Conservation (phyloP, 2,113 vertebrate genomes). For the Spheniscus mendiculus region DNA sequence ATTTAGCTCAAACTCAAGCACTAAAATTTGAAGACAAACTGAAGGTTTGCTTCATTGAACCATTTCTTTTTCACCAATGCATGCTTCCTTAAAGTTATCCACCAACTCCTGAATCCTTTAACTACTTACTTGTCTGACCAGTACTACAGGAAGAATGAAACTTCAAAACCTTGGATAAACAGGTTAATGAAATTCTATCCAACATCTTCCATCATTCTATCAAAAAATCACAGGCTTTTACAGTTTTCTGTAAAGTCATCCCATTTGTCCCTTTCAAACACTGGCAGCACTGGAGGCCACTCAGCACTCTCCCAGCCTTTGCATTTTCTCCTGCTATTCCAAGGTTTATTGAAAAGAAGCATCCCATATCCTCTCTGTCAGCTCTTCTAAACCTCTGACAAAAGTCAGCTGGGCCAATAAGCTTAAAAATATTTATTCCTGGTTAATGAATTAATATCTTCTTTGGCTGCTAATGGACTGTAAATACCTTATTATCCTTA, state of each 20-base stretch:
- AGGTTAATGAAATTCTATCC: background rate
- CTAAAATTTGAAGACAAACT: background rate
- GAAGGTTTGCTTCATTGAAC: background rate
- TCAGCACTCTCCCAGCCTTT: background rate
- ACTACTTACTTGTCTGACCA: background rate
- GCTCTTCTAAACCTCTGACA: background rate
- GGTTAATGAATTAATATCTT: background rate
- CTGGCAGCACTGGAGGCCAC: background rate
- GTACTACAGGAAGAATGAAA: background rate
- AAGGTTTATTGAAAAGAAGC: background rate
- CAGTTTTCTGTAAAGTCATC: background rate
- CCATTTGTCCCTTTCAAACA: background rate
- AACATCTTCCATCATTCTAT: background rate
- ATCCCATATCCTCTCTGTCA: background rate
- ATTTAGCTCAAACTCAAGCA: background rate
- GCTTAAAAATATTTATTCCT: background rate
- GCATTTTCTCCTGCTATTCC: background rate
- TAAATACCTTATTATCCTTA: background rate
- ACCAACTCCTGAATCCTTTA: background rate
- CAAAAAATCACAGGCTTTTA: background rate
- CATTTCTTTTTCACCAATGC: background rate
- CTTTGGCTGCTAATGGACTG: background rate
- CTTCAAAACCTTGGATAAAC: background rate
- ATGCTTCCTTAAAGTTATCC: background rate
- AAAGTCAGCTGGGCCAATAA: background rate